These are phyloP conservation scores for Sardina pilchardus DNA, from an alignment of 2,113 vertebrate genomes.

Conservation along the genomic window DNA sequence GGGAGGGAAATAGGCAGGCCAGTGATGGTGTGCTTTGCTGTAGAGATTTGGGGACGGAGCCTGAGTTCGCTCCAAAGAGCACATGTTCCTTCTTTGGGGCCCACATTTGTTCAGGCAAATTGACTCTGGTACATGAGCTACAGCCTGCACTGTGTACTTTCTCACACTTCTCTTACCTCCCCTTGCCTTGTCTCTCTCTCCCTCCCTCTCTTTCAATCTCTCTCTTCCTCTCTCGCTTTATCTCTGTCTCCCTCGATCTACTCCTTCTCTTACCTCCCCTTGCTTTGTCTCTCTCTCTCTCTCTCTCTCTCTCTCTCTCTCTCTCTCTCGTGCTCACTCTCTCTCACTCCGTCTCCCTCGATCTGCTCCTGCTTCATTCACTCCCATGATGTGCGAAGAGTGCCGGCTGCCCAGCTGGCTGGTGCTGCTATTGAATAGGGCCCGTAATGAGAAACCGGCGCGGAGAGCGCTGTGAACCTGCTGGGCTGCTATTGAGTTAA, in stretches of 20 bases:
- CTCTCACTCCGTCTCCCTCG: not conserved
- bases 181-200: too few species aligned
- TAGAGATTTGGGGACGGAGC: not conserved
- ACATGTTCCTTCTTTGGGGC: not conserved
- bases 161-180: not conserved
- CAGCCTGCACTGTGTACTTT: not conserved
- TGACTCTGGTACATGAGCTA: not conserved
- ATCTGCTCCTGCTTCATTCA: not conserved
- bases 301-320: not conserved
- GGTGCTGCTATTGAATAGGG: not conserved
- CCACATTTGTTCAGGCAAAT: not conserved
- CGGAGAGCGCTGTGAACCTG: not conserved
- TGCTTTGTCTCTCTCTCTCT: too few species aligned
- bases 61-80: not conserved
- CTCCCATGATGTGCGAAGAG: not conserved
- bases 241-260: not conserved
- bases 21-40: not conserved
- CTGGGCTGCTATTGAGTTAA: not conserved
- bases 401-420: not conserved
- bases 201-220: too few species aligned
- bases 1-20: not conserved
- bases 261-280: not conserved
- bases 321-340: too few species aligned
- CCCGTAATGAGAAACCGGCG: not conserved
- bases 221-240: not conserved